A percentile compares a stretch with the other conserved stretches of the same genome.
Conservation (phyloP, 2,888 invertebrate species). For the Tetragonisca angustula region DNA sequence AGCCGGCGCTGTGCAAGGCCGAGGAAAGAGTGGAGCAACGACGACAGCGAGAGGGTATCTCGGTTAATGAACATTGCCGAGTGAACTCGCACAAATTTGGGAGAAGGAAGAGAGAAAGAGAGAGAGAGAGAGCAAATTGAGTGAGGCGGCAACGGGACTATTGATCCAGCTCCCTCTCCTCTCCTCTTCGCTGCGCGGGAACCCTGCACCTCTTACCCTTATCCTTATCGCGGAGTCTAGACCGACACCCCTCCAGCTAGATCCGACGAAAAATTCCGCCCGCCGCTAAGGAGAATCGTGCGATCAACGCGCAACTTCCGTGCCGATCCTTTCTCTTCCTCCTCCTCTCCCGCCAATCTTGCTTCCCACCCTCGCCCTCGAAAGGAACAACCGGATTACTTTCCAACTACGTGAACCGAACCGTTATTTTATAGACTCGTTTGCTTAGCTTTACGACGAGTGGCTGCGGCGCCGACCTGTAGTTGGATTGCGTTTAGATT, state of each 20-base stretch:
- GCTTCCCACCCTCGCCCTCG: background rate
- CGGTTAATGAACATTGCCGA: conserved; percentile 71
- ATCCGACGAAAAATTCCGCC: conserved; percentile 64
- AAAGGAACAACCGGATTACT: background rate
- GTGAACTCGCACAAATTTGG: conserved; percentile 71
- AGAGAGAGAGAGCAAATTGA: conserved; percentile 67
- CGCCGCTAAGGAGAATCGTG: conserved; percentile 36
- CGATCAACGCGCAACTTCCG: conserved; percentile 26
- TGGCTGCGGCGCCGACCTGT: background rate
- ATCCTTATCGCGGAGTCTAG: conserved; percentile 10
- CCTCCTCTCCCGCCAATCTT: background rate
- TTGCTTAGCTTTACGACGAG: background rate
- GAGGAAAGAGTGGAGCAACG: conserved; percentile 41
- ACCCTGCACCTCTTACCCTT: conserved; percentile 11
- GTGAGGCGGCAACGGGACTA: conserved; percentile 73
- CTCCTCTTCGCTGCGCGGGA: conserved; percentile 4
- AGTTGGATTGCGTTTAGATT: background rate
- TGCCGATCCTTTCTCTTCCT: background rate
- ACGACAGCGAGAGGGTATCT: conserved; percentile 45
- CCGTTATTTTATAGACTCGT: background rate
- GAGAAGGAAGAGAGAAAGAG: conserved; percentile 54
- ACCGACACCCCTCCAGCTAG: conserved; percentile 37
- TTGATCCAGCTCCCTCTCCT: conserved; percentile 63
- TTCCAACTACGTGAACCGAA: background rate
- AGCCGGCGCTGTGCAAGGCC: background rate